Conservation (phyloP, 2,888 invertebrate species). For the Belgica antarctica region DNA sequence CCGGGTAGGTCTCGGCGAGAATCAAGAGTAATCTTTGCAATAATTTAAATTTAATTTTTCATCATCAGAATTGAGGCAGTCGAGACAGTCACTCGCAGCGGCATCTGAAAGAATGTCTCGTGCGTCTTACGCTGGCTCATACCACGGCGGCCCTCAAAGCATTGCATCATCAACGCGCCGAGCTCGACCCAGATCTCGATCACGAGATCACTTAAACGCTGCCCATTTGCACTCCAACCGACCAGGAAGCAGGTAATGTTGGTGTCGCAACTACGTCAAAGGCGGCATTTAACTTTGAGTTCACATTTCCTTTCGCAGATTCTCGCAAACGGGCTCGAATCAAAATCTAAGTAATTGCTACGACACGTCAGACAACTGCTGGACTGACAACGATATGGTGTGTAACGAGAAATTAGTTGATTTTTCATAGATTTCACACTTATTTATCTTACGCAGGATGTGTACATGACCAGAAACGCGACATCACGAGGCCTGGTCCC, state of each 20-base stretch:
- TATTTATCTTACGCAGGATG: too few species aligned
- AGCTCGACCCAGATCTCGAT: conserved; percentile 74
- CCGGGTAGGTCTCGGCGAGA: conserved; percentile 59
- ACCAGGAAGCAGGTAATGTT: conserved; percentile 70
- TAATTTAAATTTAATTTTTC: neutral
- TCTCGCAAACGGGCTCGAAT: conserved; percentile 74
- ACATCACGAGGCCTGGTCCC: conserved; percentile 82
- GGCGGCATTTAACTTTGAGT: neutral
- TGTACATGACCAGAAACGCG: conserved; percentile 89
- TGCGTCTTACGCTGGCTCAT: conserved; percentile 67
- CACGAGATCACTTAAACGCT: conserved; percentile 63
- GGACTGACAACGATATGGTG: conserved; percentile 96
- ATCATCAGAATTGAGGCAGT: conserved; percentile 72
- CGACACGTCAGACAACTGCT: conserved; percentile 85
- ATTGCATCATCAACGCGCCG: conserved; percentile 65
- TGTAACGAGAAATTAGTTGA: too few species aligned
- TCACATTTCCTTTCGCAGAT: conserved; percentile 54
- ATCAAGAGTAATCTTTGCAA: neutral
- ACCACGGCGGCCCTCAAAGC: conserved; percentile 58
- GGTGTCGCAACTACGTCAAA: neutral
- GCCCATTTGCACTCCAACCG: conserved; percentile 58
- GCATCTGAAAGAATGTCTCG: conserved; percentile 79
- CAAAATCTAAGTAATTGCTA: conserved; percentile 82
- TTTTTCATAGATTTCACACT: too few species aligned
- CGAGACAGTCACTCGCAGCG: conserved; percentile 79